phyloP scores from a whole-genome alignment of 2,888 invertebrate genomes.

The Beris chalybata region DNA sequence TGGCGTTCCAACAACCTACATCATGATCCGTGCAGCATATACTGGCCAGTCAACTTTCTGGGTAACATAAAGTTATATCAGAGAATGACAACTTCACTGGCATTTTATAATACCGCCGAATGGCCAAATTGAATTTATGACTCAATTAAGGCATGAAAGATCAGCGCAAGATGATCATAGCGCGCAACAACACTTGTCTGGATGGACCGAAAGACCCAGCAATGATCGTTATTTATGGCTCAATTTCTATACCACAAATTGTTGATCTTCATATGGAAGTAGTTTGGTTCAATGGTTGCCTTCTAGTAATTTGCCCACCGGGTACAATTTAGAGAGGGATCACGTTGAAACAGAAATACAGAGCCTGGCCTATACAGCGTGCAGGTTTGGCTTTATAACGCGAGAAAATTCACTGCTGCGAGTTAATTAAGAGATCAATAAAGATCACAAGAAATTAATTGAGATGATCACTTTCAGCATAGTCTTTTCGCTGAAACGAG shows the following conservation, averaged over 20 bases:
- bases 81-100: no score
- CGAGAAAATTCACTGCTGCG: neutral
- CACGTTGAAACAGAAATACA: neutral
- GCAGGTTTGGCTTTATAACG: slow-evolving; percentile 4
- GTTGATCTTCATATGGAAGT: slow-evolving; percentile 15
- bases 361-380: neutral
- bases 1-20: no score
- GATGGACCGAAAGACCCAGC: neutral
- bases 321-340: slow-evolving; percentile 30
- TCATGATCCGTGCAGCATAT: no score
- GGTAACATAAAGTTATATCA: no score
- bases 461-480: slow-evolving; percentile 31
- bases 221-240: slow-evolving; percentile 23
- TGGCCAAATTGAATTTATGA: slow-evolving; percentile 28
- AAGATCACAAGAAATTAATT: slow-evolving; percentile 39
- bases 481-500: neutral
- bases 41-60: no score
- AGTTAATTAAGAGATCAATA: slow-evolving; percentile 39
- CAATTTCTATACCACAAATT: slow-evolving; percentile 31
- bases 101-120: no score
- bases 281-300: slow-evolving; percentile 21
- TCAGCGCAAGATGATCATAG: slow-evolving; percentile 31
- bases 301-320: slow-evolving; percentile 37
- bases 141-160: slow-evolving; percentile 33
- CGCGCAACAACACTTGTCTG: slow-evolving; percentile 25